Evolutionary conservation across 2,113 vertebrate species (phyloP).

Genomic region (Athene cunicularia): DNA sequence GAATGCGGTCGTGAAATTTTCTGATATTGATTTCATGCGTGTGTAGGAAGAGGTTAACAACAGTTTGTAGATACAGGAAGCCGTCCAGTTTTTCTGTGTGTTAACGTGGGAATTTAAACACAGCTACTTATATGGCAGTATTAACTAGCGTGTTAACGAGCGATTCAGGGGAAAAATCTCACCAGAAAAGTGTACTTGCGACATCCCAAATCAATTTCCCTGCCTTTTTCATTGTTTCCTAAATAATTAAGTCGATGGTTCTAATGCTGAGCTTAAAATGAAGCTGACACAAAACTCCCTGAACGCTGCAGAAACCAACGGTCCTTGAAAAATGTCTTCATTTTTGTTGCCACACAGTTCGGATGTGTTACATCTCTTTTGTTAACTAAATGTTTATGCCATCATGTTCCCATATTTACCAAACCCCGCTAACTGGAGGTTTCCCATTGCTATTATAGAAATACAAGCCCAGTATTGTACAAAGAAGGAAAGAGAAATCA

Average conservation of each 20-base stretch:
- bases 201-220: not conserved
- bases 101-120: not conserved
- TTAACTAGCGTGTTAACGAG: not conserved
- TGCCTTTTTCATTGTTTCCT: not conserved
- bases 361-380: not conserved
- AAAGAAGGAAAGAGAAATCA: not conserved
- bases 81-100: not conserved
- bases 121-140: not conserved
- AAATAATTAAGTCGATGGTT: not conserved
- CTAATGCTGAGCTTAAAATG: not conserved
- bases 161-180: not conserved
- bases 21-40: not conserved
- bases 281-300: not conserved
- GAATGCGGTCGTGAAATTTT: not conserved
- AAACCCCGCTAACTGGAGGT: not conserved
- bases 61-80: fast-evolving
- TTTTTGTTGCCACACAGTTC: not conserved
- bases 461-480: not conserved
- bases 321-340: not conserved
- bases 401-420: not conserved
- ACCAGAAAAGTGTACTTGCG: not conserved
- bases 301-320: not conserved
- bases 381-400: not conserved
- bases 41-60: not conserved
- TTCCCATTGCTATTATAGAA: not conserved